Base-by-base conservation (phyloP, 2,113 vertebrate genomes). In the Hirundichthys speculiger region DNA sequence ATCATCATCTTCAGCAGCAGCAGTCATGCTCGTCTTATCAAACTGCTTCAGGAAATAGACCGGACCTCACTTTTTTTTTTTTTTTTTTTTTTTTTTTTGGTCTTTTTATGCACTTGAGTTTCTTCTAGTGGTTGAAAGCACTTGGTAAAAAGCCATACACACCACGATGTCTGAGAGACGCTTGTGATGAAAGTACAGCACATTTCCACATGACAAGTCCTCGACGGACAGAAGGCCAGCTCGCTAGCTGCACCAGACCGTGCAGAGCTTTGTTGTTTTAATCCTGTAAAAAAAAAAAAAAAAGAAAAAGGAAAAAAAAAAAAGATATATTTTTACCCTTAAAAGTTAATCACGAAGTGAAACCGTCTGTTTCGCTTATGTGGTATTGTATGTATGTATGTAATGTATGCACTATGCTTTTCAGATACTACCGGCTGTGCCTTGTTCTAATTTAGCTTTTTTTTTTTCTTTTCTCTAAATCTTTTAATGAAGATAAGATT, bases 401-500 rank as follows among this genome's bases (percentile, higher is more conserved):
- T 92, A 70, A 93, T 90, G 87, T 95, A 94, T 93, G 92, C 93
- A 92, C 92, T 92, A 88, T 90, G 95, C 94, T 95, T 94, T 85
- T 87, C 92, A 86, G 91, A 92, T 95, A 92, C 93, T 96, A 94
- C 94, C 94, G 92, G 94, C 95, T 95, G 96, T 97, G 96, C 96
- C 96, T 92, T 92, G 88, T 92, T 91, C 83, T 93, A 84, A 12
- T 27, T 51, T 25, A 25, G 12, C n/a, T 67, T 85, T 65, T 91
- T 90, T 55, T 54, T 90, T 91, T 93, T 92, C 92, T 93, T 91
- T 85, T 85, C 9, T 34, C 7, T 86, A 92, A 92, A 91, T 90
- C 54, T 79, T 85, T 88, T 84, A 90, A 90, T 93, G 90, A 93
- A 93, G 86, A 90, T 83, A 64, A 89, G 85, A 89, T 89, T 90